Percentiles rank a stretch among this genome's conserved stretches.
phyloP scores from a whole-genome alignment of 2,113 vertebrate genomes.

The Oceanites oceanicus region DNA sequence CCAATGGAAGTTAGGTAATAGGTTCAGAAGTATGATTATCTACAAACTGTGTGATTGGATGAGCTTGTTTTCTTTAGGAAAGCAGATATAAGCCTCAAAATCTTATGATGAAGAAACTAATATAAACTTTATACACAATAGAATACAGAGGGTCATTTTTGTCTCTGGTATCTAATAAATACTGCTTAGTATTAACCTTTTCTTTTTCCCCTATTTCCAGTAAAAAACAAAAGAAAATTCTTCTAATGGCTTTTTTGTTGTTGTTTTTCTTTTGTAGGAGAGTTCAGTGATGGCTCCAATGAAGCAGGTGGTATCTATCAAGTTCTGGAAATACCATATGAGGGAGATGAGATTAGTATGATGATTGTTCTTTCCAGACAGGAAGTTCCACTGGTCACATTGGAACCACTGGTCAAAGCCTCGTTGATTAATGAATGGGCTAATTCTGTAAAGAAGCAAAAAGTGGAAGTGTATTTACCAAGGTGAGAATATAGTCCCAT shows the following conservation, averaged over 20 bases:
- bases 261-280: constrained; percentile 76
- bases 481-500: constrained; percentile 71
- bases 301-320: constrained; percentile 97
- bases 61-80: neutral
- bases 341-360: constrained; percentile 93
- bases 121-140: neutral
- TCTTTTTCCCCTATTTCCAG: neutral
- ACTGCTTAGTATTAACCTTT: neutral
- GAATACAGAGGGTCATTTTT: neutral
- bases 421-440: constrained; percentile 95
- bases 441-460: constrained; percentile 93
- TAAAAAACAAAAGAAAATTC: neutral
- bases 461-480: constrained; percentile 95
- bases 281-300: constrained; percentile 96
- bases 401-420: constrained; percentile 92
- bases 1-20: neutral
- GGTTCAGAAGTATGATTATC: neutral
- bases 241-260: neutral
- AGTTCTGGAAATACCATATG: constrained; percentile 96
- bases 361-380: constrained; percentile 93
- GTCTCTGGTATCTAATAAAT: neutral
- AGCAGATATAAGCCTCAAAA: neutral
- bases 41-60: neutral
- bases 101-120: neutral
- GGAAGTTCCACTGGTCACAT: constrained; percentile 89